phyloP scores from a whole-genome alignment of 2,113 vertebrate species.

The Blennius ocellaris region DNA sequence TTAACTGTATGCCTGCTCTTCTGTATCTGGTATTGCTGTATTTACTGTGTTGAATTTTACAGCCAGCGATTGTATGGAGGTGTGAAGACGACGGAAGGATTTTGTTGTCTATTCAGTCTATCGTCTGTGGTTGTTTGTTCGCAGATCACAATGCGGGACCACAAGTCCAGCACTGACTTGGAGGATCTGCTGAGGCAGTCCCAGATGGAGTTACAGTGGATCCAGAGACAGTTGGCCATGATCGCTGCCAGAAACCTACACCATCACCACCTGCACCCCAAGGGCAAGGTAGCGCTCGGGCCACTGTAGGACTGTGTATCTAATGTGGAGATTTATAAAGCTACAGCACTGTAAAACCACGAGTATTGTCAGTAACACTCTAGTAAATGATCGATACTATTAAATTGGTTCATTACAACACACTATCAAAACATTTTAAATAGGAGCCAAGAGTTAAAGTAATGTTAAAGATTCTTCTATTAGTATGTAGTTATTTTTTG shows the following conservation, averaged over 20 bases:
- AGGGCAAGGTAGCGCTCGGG: conserved; percentile 77
- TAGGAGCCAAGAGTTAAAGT: too few relatives aligned
- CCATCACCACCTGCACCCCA: conserved; percentile 65
- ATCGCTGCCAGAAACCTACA: conserved; percentile 67
- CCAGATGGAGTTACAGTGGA: conserved; percentile 84
- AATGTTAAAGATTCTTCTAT: too few relatives aligned
- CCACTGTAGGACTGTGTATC: conserved; percentile 5
- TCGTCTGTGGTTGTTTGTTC: conserved; percentile 35
- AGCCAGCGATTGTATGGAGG: background rate
- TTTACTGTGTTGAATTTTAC: background rate
- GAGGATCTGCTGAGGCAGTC: conserved; percentile 81
- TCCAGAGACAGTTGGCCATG: conserved; percentile 82
- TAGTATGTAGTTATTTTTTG: too few relatives aligned
- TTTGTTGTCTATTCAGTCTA: conserved; percentile 3
- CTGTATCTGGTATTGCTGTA: background rate
- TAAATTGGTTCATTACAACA: too few relatives aligned
- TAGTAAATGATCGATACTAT: too few relatives aligned
- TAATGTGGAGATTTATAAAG: background rate
- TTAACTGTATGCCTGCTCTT: background rate
- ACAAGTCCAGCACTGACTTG: conserved; percentile 61
- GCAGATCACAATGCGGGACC: conserved; percentile 77
- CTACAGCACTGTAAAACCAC: too few relatives aligned
- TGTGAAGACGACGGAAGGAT: conserved; percentile 17
- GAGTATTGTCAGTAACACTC: too few relatives aligned
- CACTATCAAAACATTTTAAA: too few relatives aligned